Evolutionary conservation across 2,113 vertebrate species (phyloP).

Genomic region (Sebastes schlegelii): DNA sequence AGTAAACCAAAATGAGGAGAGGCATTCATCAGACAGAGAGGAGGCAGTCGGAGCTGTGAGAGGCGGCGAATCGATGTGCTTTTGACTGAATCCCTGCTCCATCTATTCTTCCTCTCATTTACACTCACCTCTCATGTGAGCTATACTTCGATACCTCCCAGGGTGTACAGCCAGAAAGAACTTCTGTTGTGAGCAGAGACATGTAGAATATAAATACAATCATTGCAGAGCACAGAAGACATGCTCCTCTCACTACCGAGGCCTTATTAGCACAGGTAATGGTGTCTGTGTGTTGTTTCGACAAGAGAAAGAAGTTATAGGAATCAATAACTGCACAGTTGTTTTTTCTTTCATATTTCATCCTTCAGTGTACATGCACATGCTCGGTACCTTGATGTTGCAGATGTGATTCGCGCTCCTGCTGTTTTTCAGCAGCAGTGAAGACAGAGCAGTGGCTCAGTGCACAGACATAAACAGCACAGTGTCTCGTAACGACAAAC

Average conservation of each 20-base stretch:
- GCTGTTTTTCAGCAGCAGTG: conserved; percentile 10
- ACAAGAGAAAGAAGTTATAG: conserved; percentile 1
- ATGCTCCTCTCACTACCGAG: conserved; percentile 13
- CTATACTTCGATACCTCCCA: conserved; percentile 18
- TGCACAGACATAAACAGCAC: conserved; percentile 16
- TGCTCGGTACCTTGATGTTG: background rate
- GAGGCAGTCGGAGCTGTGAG: conserved; percentile 40
- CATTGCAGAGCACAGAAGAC: conserved; percentile 5
- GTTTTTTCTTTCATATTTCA: background rate
- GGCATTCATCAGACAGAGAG: conserved; percentile 62
- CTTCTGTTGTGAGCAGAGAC: conserved; percentile 30
- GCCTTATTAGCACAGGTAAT: conserved; percentile 43
- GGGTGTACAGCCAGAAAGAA: conserved; percentile 33
- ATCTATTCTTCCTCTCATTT: conserved; percentile 55
- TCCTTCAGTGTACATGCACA: background rate
- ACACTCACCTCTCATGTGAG: conserved; percentile 61
- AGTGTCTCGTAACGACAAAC: background rate
- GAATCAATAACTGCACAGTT: conserved; percentile 43
- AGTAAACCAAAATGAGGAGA: conserved; percentile 54
- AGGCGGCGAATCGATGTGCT: conserved; percentile 61
- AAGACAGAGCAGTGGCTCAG: background rate
- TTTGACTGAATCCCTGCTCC: conserved; percentile 52
- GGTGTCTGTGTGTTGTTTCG: conserved; percentile 32
- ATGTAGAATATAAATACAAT: conserved; percentile 32
- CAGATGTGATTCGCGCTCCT: background rate